These are phyloP conservation scores for Apodemia mormo DNA, from an alignment of 2,888 invertebrate genomes.

Conservation along the genomic window DNA sequence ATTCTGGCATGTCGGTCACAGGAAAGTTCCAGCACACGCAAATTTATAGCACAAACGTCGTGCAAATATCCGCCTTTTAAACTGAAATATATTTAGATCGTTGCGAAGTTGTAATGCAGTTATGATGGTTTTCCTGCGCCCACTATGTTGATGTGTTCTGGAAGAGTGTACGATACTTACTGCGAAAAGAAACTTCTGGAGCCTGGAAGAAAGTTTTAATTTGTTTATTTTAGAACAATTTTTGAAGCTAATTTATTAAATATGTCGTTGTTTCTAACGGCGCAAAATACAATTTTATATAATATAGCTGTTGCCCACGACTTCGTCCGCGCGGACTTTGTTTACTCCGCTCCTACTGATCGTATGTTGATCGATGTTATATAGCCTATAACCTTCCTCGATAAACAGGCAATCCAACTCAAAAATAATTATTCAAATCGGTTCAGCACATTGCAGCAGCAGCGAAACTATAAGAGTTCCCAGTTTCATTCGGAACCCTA, in stretches of 20 bases:
- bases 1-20: not conserved
- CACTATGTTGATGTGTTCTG: not conserved
- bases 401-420: no score
- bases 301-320: no score
- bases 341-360: no score
- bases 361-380: no score
- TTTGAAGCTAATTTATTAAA: not conserved
- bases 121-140: not conserved
- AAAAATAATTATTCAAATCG: no score
- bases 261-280: no score
- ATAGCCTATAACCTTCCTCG: no score
- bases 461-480: no score
- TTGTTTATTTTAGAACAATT: not conserved
- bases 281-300: no score
- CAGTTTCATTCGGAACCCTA: no score
- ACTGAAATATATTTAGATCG: conserved; percentile 11
- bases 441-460: no score
- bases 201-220: not conserved
- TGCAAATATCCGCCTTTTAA: not conserved
- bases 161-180: not conserved
- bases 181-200: not conserved
- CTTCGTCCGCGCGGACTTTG: no score
- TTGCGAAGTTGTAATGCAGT: not conserved
- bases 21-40: not conserved
- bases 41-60: not conserved